A percentile compares a stretch with the other conserved stretches of the same genome.
Conservation (phyloP, 2,113 vertebrate genomes). For the Fregetta grallaria region DNA sequence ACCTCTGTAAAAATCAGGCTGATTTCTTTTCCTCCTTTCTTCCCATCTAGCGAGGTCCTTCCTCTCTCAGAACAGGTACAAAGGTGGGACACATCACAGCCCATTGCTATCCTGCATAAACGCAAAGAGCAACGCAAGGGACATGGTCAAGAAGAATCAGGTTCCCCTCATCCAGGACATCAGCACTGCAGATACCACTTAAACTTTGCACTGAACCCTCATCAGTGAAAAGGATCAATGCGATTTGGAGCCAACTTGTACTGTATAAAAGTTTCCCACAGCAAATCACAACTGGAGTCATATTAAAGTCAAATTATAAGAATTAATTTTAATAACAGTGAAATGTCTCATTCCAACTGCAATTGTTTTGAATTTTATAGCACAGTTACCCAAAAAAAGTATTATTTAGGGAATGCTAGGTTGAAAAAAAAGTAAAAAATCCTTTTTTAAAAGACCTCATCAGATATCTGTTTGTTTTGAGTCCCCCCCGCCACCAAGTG, state of each 20-base stretch:
- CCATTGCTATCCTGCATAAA: background rate
- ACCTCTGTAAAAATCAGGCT: background rate
- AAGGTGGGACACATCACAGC: background rate
- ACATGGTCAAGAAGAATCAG: background rate
- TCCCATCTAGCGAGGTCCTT: rapidly evolving
- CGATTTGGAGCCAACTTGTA: background rate
- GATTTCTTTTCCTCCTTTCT: background rate
- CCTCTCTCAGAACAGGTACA: background rate
- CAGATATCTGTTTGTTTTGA: background rate
- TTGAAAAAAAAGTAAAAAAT: background rate
- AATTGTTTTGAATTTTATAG: background rate
- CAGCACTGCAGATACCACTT: background rate
- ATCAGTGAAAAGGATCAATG: rapidly evolving
- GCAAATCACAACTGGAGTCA: background rate
- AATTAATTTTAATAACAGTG: background rate
- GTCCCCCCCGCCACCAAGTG: background rate
- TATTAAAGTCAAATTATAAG: background rate
- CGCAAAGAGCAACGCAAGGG: background rate
- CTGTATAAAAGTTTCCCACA: background rate
- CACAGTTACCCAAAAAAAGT: background rate
- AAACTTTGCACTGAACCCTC: background rate
- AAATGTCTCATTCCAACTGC: background rate
- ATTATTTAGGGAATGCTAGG: background rate
- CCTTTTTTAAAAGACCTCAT: background rate
- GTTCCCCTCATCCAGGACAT: background rate